Evolutionary conservation across 2,797 vertebrate species (phyloP).

Genomic region (Etheostoma nigrum): DNA sequence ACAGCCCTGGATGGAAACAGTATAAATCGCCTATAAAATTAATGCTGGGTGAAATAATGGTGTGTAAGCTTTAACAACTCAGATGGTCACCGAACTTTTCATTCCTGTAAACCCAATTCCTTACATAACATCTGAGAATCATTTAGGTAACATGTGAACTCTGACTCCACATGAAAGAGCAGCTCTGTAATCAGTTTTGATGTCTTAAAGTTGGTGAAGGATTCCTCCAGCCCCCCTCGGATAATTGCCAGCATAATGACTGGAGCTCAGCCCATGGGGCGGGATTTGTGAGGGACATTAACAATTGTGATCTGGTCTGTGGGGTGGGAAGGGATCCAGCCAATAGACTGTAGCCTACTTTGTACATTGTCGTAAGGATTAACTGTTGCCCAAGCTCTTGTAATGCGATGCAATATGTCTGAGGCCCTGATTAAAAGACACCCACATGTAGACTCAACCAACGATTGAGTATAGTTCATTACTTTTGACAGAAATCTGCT

Average conservation of each 20-base stretch:
- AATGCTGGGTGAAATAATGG: conserved; percentile 22
- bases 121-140: conserved; percentile 77
- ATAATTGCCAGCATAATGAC: conserved; percentile 70
- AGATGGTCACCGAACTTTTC: conserved; percentile 54
- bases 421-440: conserved; percentile 70
- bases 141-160: conserved; percentile 76
- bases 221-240: conserved; percentile 59
- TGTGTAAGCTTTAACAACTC: conserved; percentile 55
- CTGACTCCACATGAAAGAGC: conserved; percentile 73
- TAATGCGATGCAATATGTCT: conserved; percentile 77
- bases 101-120: conserved; percentile 39
- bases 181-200: conserved; percentile 70
- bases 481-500: conserved; percentile 65
- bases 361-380: conserved; percentile 80
- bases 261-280: conserved; percentile 51
- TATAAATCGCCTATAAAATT: neutral
- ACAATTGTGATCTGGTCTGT: conserved; percentile 49
- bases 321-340: conserved; percentile 55
- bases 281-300: conserved; percentile 70
- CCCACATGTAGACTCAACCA: conserved; percentile 53
- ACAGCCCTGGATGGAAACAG: conserved; percentile 4
- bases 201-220: conserved; percentile 66
- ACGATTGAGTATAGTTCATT: conserved; percentile 41
- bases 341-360: conserved; percentile 67
- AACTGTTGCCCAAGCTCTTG: conserved; percentile 72